Conservation (phyloP, 2,113 vertebrate species). For the Peromyscus polionotus region DNA sequence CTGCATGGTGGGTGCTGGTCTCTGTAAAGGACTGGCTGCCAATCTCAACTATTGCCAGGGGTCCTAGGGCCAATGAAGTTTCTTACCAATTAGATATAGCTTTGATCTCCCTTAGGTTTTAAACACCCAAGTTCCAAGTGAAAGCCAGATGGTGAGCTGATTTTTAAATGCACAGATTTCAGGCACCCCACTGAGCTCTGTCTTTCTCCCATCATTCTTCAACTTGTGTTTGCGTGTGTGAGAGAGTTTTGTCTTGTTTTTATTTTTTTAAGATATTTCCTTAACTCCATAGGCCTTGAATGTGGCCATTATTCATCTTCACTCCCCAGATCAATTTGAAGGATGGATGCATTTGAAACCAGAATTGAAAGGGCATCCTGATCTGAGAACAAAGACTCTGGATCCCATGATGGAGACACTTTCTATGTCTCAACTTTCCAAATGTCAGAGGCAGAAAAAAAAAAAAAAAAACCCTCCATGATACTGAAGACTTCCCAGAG, state of each 20-base stretch:
- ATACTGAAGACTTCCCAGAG: accelerated
- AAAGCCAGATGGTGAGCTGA: not conserved
- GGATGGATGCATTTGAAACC: not conserved
- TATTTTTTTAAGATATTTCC: not conserved
- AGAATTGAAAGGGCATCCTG: not conserved
- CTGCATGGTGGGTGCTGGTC: not conserved
- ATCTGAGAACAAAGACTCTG: not conserved
- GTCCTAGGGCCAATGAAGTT: not conserved
- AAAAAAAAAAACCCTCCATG: not conserved
- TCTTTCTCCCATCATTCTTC: not conserved
- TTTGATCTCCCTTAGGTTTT: not conserved
- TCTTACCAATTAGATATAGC: not conserved
- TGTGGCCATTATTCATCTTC: not conserved
- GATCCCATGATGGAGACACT: not conserved
- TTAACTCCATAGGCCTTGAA: not conserved
- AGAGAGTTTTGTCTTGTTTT: not conserved
- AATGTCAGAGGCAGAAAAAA: too few relatives aligned
- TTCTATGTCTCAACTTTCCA: not conserved
- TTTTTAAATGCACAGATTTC: not conserved
- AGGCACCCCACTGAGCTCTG: not conserved
- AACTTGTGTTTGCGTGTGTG: not conserved
- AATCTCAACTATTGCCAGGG: not conserved
- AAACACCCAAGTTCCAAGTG: not conserved
- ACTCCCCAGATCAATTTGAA: not conserved
- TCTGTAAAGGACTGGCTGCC: too few relatives aligned